Evolutionary conservation across 2,797 vertebrate genomes (phyloP).

Genomic region (Oryzias sinensis): DNA sequence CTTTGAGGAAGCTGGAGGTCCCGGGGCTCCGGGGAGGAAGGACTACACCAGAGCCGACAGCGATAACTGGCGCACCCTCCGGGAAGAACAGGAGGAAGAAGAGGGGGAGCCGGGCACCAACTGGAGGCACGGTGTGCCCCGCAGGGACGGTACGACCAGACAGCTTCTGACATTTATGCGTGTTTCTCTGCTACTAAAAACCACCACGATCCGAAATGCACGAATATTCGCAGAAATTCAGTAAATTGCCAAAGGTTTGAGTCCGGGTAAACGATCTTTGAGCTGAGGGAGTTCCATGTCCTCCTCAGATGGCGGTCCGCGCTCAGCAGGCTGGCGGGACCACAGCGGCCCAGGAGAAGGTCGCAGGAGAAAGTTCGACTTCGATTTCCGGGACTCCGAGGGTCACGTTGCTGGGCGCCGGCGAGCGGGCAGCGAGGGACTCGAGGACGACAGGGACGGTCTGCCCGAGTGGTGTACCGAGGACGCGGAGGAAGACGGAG

Average conservation of each 20-base stretch:
- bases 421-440: slow-evolving; percentile 81
- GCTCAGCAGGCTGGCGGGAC: slow-evolving; percentile 91
- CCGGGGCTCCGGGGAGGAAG: slow-evolving; percentile 73
- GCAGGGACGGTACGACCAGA: slow-evolving; percentile 78
- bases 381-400: slow-evolving; percentile 86
- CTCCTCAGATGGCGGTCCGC: slow-evolving; percentile 80
- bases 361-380: slow-evolving; percentile 88
- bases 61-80: slow-evolving; percentile 90
- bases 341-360: slow-evolving; percentile 75
- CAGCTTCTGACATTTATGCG: neutral
- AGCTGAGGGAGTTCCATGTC: neutral
- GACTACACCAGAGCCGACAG: slow-evolving; percentile 92
- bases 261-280: neutral
- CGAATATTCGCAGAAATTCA: neutral
- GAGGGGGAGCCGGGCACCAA: slow-evolving; percentile 77
- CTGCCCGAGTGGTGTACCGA: slow-evolving; percentile 93
- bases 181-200: slow-evolving; percentile 1
- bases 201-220: neutral
- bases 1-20: slow-evolving; percentile 80
- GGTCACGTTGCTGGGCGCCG: slow-evolving; percentile 80
- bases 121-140: slow-evolving; percentile 79
- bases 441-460: slow-evolving; percentile 87
- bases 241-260: too few relatives aligned
- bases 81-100: slow-evolving; percentile 88
- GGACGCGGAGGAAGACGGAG: slow-evolving; percentile 82